phyloP scores from a whole-genome alignment of 2,797 vertebrate species.

The Chaunax sp. region DNA sequence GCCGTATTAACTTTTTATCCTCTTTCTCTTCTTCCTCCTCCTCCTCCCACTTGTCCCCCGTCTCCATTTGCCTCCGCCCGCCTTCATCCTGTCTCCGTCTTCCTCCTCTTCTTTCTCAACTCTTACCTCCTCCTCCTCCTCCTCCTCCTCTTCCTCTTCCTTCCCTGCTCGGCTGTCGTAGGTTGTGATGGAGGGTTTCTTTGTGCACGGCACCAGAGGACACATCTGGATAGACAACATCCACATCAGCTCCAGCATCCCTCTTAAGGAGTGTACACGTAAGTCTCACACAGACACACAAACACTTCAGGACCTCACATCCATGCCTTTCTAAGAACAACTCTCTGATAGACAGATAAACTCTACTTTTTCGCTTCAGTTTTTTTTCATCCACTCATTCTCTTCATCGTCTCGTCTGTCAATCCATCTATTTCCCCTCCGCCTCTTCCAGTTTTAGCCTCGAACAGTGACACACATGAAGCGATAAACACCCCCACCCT shows the following conservation, averaged over 20 bases:
- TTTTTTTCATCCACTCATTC: neutral
- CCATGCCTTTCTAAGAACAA: neutral
- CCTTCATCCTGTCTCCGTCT: conserved; percentile 38
- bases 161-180: conserved; percentile 56
- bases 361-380: too few species aligned
- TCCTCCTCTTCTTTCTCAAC: conserved; percentile 21
- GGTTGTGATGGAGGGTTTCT: conserved; percentile 95
- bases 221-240: conserved; percentile 95
- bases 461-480: conserved; percentile 42
- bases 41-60: conserved; percentile 39
- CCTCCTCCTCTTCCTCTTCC: conserved; percentile 22
- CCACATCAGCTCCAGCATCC: conserved; percentile 89
- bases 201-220: conserved; percentile 87
- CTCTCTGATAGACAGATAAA: conserved; percentile 19
- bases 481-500: conserved; percentile 38
- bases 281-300: conserved; percentile 71
- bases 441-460: conserved; percentile 29
- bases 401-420: conserved; percentile 20
- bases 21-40: conserved; percentile 49
- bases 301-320: neutral
- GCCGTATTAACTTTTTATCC: conserved; percentile 69
- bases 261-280: conserved; percentile 94
- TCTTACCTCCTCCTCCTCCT: neutral
- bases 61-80: conserved; percentile 39
- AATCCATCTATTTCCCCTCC: conserved; percentile 30